Evolutionary conservation across 2,888 invertebrate genomes (phyloP), one percentile per base, ranked within the genome.

Genomic region (Entomobrya proxima): DNA sequence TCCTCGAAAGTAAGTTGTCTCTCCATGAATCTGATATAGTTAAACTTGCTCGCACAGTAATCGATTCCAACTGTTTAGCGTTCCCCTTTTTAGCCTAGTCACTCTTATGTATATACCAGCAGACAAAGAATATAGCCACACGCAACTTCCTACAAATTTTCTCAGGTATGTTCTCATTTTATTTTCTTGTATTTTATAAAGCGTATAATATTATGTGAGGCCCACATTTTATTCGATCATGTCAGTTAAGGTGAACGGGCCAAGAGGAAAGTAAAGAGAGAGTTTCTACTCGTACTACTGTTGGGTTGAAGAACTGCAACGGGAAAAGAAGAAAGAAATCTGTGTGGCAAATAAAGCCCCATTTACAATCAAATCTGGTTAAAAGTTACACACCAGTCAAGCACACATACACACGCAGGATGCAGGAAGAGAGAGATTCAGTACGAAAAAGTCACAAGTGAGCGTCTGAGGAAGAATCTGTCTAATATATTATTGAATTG

Each of bases 401-500:
- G 69, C 32, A 58, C 24, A n/a, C 61, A 61, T 3, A 61, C 32
- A 35, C 11, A 61, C 27, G 11, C 61, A 27, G n/a, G n/a, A n/a
- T 15, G 44, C 11, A 24, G n/a, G 21, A 55, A 55, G 9, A 21
- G 30, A 44, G 44, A 44, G 15, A 40, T 35, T 18, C 35, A n/a
- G 11, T 9, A 13, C 18, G 27, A 18, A 21, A 72, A 72, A 72
- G 72, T 72, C 47, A 72, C 47, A 44, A 72, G 72, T 72, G 61
- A 35, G 64, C 11, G 21, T 9, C 18, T 24, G 24, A 6, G 58
- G 30, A 85, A 55, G 84, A 84, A 84, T 87, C 84, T 87, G 80
- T 78, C 78, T 87, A 87, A 87, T 87, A 77, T 85, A 85, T 85
- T 87, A 87, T 85, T 87, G 85, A 87, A 87, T 87, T 85, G 85